phyloP scores from a whole-genome alignment of 1,140 invertebrate species.

The Cardiocondyla obscurior region DNA sequence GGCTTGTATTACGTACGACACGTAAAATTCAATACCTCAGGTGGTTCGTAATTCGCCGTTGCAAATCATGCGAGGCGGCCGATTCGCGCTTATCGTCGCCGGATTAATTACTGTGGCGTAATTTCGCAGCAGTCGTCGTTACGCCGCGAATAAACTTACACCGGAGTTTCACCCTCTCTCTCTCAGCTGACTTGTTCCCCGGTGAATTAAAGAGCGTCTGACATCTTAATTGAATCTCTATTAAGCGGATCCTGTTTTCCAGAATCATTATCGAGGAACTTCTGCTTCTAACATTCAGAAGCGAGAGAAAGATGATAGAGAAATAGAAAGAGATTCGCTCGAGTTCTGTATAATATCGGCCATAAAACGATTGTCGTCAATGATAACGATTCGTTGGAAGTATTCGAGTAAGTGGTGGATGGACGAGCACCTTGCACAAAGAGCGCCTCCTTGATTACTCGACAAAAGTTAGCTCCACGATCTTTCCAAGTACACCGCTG shows the following conservation, averaged over 20 bases:
- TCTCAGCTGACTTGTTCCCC: not conserved
- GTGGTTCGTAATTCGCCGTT: not conserved
- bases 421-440: slow-evolving; percentile 61
- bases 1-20: not conserved
- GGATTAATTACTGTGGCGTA: slow-evolving; percentile 38
- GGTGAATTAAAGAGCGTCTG: slow-evolving; percentile 48
- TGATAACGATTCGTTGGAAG: slow-evolving; percentile 41
- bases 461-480: slow-evolving; percentile 62
- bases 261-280: slow-evolving; percentile 46
- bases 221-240: slow-evolving; percentile 59
- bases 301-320: not conserved
- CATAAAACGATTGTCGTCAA: slow-evolving; percentile 34
- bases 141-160: slow-evolving; percentile 27
- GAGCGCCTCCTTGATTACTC: slow-evolving; percentile 62
- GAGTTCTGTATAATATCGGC: slow-evolving; percentile 21
- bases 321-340: not conserved
- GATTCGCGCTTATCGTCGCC: not conserved
- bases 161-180: not conserved
- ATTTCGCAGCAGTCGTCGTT: slow-evolving; percentile 36
- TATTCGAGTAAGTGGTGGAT: slow-evolving; percentile 54
- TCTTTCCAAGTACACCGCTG: slow-evolving; percentile 54
- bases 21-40: slow-evolving; percentile 27
- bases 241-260: slow-evolving; percentile 57
- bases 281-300: slow-evolving; percentile 44
- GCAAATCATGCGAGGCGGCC: not conserved